A percentile compares a stretch with the other conserved stretches of the same genome.
phyloP scores from a whole-genome alignment of 2,113 vertebrate species.

The Bothrops jararaca region DNA sequence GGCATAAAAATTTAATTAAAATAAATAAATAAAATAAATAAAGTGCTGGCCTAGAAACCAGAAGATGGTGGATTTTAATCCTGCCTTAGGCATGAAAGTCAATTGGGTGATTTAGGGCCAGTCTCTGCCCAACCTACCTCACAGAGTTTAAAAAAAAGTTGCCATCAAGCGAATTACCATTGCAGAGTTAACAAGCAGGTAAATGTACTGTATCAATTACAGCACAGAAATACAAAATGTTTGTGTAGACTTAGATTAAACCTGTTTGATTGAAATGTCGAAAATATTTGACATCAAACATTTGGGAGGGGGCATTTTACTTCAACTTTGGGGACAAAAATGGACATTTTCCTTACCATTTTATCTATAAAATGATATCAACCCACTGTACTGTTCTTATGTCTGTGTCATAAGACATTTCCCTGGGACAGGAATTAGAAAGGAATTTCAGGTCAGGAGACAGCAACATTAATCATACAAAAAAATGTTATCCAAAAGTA shows the following conservation, averaged over 20 bases:
- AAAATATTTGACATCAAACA: background rate
- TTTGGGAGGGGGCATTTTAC: background rate
- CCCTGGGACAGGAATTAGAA: background rate
- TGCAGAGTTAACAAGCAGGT: background rate
- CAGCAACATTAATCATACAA: background rate
- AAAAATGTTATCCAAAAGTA: background rate
- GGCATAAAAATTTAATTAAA: no score
- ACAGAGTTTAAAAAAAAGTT: background rate
- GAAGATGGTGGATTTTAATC: background rate
- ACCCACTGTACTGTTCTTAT: background rate
- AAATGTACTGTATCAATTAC: background rate
- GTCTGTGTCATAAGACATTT: background rate
- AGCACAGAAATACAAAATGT: background rate
- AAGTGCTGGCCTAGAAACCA: background rate
- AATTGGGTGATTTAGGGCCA: background rate
- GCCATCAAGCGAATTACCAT: background rate
- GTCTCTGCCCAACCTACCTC: background rate
- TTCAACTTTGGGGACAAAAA: background rate
- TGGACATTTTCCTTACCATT: background rate
- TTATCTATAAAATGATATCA: background rate
- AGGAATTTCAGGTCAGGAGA: background rate
- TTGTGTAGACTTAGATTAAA: background rate
- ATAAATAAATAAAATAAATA: no score
- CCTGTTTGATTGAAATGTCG: background rate
- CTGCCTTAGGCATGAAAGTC: background rate